These are phyloP conservation scores for Cydia pomonella DNA, from an alignment of 1,140 invertebrate genomes.

Conservation along the genomic window DNA sequence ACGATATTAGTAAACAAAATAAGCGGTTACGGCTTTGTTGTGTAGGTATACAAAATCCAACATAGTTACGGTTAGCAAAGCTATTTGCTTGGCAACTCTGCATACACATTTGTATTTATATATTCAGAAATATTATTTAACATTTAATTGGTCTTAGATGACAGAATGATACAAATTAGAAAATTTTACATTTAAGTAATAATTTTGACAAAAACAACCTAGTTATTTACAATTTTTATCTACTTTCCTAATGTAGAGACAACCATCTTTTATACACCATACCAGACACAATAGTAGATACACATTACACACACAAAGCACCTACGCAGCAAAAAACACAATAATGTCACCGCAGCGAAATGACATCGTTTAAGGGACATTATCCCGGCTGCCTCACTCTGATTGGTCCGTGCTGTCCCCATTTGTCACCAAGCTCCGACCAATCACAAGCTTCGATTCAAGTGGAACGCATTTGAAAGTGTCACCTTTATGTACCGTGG, in stretches of 20 bases:
- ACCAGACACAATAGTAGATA: not conserved
- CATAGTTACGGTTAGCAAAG: too few species aligned
- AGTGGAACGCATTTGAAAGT: conserved; percentile 66
- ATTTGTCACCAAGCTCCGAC: conserved; percentile 73
- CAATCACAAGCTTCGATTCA: conserved; percentile 57
- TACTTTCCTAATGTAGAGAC: not conserved
- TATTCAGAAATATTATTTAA: too few species aligned
- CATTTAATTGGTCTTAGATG: too few species aligned
- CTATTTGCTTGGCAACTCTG: too few species aligned
- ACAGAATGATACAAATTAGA: too few species aligned
- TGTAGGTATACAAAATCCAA: not conserved
- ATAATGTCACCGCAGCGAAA: conserved; percentile 43
- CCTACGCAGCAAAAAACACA: conserved; percentile 34
- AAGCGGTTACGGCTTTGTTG: not conserved
- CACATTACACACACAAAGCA: not conserved
- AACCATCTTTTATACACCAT: not conserved
- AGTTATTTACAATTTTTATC: too few species aligned
- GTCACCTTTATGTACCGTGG: conserved; percentile 61
- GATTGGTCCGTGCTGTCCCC: conserved; percentile 71
- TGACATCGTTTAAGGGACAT: conserved; percentile 47
- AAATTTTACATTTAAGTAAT: too few species aligned
- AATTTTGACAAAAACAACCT: too few species aligned
- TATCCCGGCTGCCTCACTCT: conserved; percentile 41
- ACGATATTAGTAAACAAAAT: conserved; percentile 5
- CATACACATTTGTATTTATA: too few species aligned